Evolutionary conservation across 2,888 invertebrate species (phyloP).

Genomic region (Aromia moschata): DNA sequence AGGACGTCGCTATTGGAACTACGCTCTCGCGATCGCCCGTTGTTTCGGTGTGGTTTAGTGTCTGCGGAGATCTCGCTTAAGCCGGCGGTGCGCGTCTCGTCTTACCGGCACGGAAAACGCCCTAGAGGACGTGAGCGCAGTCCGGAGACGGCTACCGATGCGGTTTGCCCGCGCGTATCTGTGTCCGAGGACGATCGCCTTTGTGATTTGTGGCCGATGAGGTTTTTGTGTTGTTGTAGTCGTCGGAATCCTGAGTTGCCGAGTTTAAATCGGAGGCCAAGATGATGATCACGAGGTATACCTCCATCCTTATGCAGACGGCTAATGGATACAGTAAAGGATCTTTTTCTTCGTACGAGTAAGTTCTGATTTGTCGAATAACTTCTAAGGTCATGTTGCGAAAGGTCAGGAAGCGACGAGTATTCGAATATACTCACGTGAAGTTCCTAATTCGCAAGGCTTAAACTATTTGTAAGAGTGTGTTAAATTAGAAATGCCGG

Average conservation of each 20-base stretch:
- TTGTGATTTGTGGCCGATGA: background rate
- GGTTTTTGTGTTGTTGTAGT: background rate
- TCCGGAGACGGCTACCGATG: background rate
- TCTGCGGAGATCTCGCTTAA: constrained; percentile 27
- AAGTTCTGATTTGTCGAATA: constrained; percentile 46
- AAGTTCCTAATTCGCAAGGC: too few relatives aligned
- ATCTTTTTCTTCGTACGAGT: constrained; percentile 56
- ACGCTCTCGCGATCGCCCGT: constrained; percentile 30
- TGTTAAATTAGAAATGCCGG: too few relatives aligned
- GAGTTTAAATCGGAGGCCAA: constrained; percentile 38
- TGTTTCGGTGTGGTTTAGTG: constrained; percentile 39
- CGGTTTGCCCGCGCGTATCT: background rate
- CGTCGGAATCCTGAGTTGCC: background rate
- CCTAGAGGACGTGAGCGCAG: background rate
- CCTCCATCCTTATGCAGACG: constrained; percentile 74
- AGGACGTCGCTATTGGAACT: constrained; percentile 32
- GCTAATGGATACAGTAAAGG: constrained; percentile 65
- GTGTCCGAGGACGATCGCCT: background rate
- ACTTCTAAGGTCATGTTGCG: too few relatives aligned
- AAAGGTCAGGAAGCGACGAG: too few relatives aligned
- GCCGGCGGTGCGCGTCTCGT: constrained; percentile 24
- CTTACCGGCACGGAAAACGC: constrained; percentile 1
- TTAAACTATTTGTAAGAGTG: too few relatives aligned
- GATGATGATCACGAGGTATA: constrained; percentile 78
- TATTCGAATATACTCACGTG: too few relatives aligned